These are phyloP conservation scores for Notarius lentiginosus DNA, from an alignment of 2,113 vertebrate genomes.

Conservation along the genomic window DNA sequence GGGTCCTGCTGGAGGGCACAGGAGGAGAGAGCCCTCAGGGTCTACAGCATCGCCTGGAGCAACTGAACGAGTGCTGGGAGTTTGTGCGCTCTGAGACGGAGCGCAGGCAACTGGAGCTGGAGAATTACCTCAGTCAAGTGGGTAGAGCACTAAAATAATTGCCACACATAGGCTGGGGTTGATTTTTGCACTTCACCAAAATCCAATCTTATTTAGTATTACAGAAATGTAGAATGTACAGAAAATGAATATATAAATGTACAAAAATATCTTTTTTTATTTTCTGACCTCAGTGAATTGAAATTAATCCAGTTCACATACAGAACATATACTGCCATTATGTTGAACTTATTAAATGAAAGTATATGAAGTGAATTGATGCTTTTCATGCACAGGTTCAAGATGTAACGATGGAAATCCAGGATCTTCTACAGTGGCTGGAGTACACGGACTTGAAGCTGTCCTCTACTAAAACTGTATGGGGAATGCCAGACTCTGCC, in stretches of 20 bases:
- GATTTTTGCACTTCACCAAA: background rate
- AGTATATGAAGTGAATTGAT: background rate
- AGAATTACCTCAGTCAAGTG: slow-evolving; percentile 86
- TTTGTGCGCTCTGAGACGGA: slow-evolving; percentile 80
- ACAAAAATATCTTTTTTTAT: background rate
- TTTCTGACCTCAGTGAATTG: background rate
- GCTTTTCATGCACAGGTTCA: slow-evolving; percentile 73
- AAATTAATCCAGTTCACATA: background rate
- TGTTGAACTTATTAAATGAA: background rate
- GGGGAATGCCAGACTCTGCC: slow-evolving; percentile 80
- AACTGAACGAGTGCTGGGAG: slow-evolving; percentile 82
- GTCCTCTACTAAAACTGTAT: slow-evolving; percentile 74
- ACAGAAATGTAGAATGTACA: background rate
- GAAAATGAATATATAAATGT: background rate
- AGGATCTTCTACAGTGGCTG: slow-evolving; percentile 85
- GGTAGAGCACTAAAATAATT: background rate
- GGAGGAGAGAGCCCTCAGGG: slow-evolving; percentile 70
- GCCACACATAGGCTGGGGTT: background rate
- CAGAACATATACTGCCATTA: background rate
- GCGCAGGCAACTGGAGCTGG: slow-evolving; percentile 80
- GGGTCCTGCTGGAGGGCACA: slow-evolving; percentile 73
- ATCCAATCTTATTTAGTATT: background rate
- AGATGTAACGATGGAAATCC: slow-evolving; percentile 84
- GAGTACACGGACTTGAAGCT: slow-evolving; percentile 83
- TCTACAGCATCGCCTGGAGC: slow-evolving; percentile 73